These are phyloP conservation scores for Pristionchus arcanus DNA, from an alignment of 2,888 invertebrate genomes.

Conservation along the genomic window DNA sequence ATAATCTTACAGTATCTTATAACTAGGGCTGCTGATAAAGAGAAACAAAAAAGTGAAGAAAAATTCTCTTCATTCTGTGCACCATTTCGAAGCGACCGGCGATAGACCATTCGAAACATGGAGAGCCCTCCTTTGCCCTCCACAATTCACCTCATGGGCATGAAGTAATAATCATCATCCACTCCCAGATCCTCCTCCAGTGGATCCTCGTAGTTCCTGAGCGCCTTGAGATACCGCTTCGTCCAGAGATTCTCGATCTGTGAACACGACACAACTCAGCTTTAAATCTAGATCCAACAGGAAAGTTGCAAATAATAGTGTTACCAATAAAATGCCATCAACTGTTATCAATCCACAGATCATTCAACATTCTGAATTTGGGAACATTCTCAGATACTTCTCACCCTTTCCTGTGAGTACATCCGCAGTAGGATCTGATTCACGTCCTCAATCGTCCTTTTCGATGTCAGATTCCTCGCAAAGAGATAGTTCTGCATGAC, in stretches of 20 bases:
- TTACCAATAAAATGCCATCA: too few species aligned
- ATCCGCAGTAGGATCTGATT: constrained; percentile 7
- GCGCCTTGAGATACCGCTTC: neutral
- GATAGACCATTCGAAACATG: neutral
- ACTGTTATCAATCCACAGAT: too few species aligned
- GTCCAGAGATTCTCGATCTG: constrained; percentile 29
- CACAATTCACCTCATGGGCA: constrained; percentile 12
- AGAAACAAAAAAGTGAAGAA: neutral
- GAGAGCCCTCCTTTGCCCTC: neutral
- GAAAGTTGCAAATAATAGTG: too few species aligned
- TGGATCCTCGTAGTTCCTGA: constrained; percentile 10
- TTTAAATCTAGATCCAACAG: too few species aligned
- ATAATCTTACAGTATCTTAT: too few species aligned
- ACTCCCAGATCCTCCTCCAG: constrained; percentile 34
- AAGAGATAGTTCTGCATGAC: neutral
- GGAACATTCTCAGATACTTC: neutral
- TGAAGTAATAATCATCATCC: constrained; percentile 2
- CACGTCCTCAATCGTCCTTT: neutral
- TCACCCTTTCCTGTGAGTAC: constrained; percentile 32
- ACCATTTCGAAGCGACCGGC: neutral
- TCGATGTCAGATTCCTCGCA: neutral
- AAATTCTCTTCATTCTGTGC: neutral
- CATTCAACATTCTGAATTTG: too few species aligned
- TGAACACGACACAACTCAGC: neutral
- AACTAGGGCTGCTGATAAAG: too few species aligned